A percentile compares a stretch with the other conserved stretches of the same genome.
phyloP scores from a whole-genome alignment of 2,888 invertebrate genomes.

The Sminthurinus aureus region DNA sequence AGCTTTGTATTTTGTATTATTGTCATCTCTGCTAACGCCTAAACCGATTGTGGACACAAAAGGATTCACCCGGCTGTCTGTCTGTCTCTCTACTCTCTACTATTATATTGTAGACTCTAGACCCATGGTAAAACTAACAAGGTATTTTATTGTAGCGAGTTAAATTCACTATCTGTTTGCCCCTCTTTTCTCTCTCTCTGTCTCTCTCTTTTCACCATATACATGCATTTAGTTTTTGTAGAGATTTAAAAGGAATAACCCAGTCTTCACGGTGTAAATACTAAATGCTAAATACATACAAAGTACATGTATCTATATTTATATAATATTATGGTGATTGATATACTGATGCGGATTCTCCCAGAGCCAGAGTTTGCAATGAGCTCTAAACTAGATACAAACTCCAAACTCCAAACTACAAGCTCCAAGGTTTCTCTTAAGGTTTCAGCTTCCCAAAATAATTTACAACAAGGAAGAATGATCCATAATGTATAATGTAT shows the following conservation, averaged over 20 bases:
- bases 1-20: constrained; percentile 42
- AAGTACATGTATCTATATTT: neutral
- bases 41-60: constrained; percentile 48
- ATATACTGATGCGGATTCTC: too few relatives aligned
- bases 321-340: too few relatives aligned
- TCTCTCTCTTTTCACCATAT: neutral
- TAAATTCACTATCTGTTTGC: neutral
- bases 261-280: neutral
- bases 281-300: neutral
- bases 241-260: neutral
- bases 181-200: neutral
- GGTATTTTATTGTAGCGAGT: neutral
- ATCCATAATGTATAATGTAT: too few relatives aligned
- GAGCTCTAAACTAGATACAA: too few relatives aligned
- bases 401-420: too few relatives aligned
- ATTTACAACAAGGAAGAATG: too few relatives aligned
- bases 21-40: constrained; percentile 53
- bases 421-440: too few relatives aligned
- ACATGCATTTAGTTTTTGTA: neutral
- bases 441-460: too few relatives aligned
- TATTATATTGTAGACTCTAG: too few relatives aligned
- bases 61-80: constrained; percentile 42
- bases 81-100: too few relatives aligned
- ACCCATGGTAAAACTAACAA: neutral
- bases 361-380: too few relatives aligned